Evolutionary conservation across 92 coral and sea anemone species (phyloP).

Genomic region (Paramuricea clavata): DNA sequence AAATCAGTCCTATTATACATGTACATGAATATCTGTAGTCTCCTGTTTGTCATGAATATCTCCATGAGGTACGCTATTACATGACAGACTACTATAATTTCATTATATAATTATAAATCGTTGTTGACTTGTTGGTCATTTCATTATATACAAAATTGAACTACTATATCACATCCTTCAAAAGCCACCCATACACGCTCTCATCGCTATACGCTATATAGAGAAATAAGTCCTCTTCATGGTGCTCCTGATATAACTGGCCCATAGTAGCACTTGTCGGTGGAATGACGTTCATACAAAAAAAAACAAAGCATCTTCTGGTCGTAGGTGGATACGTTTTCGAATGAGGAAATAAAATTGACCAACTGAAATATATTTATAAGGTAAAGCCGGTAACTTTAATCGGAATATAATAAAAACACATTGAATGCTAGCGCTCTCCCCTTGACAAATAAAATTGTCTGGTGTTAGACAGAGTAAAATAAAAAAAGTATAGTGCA

Average conservation of each 20-base stretch:
- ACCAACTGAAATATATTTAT: slow-evolving; percentile 75
- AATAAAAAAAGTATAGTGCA: too few relatives aligned
- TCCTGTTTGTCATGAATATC: background rate
- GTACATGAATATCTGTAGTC: background rate
- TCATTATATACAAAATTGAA: background rate
- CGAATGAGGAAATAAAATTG: slow-evolving; percentile 98
- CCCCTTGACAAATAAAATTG: too few relatives aligned
- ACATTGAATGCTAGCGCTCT: too few relatives aligned
- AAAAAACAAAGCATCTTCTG: slow-evolving; percentile 97
- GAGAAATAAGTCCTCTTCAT: slow-evolving; percentile 98
- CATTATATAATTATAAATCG: background rate
- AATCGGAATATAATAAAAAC: too few relatives aligned
- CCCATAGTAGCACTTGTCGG: slow-evolving; percentile 99
- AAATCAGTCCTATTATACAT: background rate
- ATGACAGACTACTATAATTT: background rate
- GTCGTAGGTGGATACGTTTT: slow-evolving; percentile 93
- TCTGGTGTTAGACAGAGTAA: too few relatives aligned
- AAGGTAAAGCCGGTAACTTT: background rate
- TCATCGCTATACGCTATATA: slow-evolving; percentile 99
- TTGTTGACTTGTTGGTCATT: background rate
- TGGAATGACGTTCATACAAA: slow-evolving; percentile 97
- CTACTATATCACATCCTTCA: slow-evolving; percentile 26
- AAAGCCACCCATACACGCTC: slow-evolving; percentile 89
- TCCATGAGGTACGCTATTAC: background rate
- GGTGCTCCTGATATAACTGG: slow-evolving; percentile 97